Evolutionary conservation across 1,140 invertebrate genomes (phyloP), one percentile per base, ranked within the genome.

Genomic region (Thrips palmi): DNA sequence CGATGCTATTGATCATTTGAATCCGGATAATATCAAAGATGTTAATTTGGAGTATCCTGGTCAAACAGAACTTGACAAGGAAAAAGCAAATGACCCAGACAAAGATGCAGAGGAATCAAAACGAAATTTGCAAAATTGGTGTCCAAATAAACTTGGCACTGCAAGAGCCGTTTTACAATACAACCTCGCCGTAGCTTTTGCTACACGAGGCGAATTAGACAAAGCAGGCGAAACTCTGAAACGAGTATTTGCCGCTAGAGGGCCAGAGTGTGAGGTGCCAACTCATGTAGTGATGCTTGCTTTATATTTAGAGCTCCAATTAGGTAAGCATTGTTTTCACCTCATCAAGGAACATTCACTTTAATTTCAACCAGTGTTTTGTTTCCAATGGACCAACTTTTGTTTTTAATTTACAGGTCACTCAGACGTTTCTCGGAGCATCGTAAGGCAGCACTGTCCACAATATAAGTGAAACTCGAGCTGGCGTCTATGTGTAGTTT

Each of bases 1-100:
- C 3, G 85, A 92, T 57, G 87, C 87, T 2, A 67, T 89, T 14
- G 71, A 82, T 41, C 74, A 87, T 56, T 61, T 93, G 18, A 82
- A 88, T 50, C 80, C 78, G 4, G 74, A 82, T 24, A 67, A 70
- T 52, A 69, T 87, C 2, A 63, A 60, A 34, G 67, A 78, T 50
- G 56, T 75, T 22, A 53, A 18, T 29, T 30, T 30, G 36, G 23
- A 30, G 28, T 23, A 30, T 15, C 20, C n/a, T 18, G 12, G n/a
- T n/a, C n/a, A n/a, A n/a, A n/a, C 47, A 60, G 60, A n/a, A n/a
- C n/a, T n/a, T n/a, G n/a, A n/a, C n/a, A n/a, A n/a, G n/a, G n/a
- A n/a, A n/a, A n/a, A n/a, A n/a, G n/a, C n/a, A n/a, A n/a, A n/a
- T n/a, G n/a, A n/a, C n/a, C n/a, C n/a, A n/a, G n/a, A n/a, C n/a